Percentiles rank a stretch among this genome's conserved stretches.
Evolutionary conservation across 2,888 invertebrate species (phyloP).

Genomic region (Adelognathus sp.): DNA sequence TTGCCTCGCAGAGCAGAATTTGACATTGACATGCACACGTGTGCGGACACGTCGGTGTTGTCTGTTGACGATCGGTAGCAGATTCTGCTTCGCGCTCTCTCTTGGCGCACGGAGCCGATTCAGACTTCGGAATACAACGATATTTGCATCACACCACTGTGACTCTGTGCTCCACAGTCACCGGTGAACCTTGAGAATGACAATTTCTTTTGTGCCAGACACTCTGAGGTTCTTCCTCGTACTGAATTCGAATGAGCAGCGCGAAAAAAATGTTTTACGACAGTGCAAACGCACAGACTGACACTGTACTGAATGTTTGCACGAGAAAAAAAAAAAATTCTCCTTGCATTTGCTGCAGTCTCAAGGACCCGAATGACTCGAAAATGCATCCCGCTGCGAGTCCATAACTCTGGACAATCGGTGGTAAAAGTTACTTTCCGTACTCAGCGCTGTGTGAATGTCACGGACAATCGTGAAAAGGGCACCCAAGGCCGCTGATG

Average conservation of each 20-base stretch:
- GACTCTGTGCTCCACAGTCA: neutral
- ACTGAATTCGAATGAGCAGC: constrained; percentile 18
- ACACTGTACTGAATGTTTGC: no score
- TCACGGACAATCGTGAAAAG: constrained; percentile 68
- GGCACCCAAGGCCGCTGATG: constrained; percentile 60
- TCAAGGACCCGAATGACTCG: neutral
- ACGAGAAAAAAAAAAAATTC: neutral
- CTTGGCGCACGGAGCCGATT: neutral
- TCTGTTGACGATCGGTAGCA: neutral
- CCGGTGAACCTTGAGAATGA: constrained; percentile 37
- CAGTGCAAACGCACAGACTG: neutral
- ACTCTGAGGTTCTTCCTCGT: constrained; percentile 36
- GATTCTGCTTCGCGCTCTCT: neutral
- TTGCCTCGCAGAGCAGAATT: constrained; percentile 1
- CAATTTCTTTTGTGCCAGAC: constrained; percentile 47
- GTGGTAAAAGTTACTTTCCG: constrained; percentile 1
- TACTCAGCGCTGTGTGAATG: constrained; percentile 37
- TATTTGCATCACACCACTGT: constrained; percentile 38
- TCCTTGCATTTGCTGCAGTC: neutral
- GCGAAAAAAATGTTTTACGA: constrained; percentile 5
- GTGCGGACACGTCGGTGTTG: neutral
- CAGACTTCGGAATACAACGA: constrained; percentile 52
- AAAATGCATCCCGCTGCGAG: neutral
- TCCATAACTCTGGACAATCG: neutral
- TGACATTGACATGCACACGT: constrained; percentile 37